Evolutionary conservation across 2,113 vertebrate species (phyloP), one percentile per base, ranked within the genome.

Genomic region (Leptocoma aspasia): DNA sequence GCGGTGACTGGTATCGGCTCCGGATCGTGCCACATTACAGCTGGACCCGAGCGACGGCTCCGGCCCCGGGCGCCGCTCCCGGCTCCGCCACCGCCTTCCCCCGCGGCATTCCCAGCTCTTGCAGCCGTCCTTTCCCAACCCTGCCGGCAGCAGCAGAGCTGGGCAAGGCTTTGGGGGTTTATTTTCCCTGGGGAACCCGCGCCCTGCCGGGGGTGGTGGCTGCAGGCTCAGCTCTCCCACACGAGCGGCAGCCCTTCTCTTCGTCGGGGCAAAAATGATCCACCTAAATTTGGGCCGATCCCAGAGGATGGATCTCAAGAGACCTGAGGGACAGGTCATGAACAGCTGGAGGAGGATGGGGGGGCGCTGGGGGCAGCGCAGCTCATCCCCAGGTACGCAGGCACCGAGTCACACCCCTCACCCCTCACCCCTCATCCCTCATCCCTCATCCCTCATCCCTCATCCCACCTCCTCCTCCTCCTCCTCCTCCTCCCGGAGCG

Each of bases 141-240:
- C 1, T 0, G 11, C 44, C 2, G 1, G 54, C 39, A 37, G 45
- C 53, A 12, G 28, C 3, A 2, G 4, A 20, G 56, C 22, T 1
- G 1, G 35, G 21, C 22, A 39, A 18, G 31, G 15, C 1, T 47
- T 8, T 19, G 39, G 54, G 24, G 22, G 9, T 1, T 71, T 49
- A 2, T 54, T 33, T 57, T 17, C 33, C 50, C 9, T 2, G 19
- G 14, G 59, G 31, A 81, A 21, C 44, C 64, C 54, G 27, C 10
- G 7, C 44, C 66, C 56, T 42, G 5, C 35, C 28, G 0, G 0
- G 13, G 5, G 10, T 4, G 26, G 23, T 0, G 3, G 42, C 79
- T 41, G 81, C 45, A 1, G 8, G 69, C 39, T 81, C 45, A 1
- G 52, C 53, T n/a, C 27, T 49, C 27, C 53, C 45, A 4, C 4